phyloP scores from a whole-genome alignment of 2,888 invertebrate species.

The Ectemnius continuus region DNA sequence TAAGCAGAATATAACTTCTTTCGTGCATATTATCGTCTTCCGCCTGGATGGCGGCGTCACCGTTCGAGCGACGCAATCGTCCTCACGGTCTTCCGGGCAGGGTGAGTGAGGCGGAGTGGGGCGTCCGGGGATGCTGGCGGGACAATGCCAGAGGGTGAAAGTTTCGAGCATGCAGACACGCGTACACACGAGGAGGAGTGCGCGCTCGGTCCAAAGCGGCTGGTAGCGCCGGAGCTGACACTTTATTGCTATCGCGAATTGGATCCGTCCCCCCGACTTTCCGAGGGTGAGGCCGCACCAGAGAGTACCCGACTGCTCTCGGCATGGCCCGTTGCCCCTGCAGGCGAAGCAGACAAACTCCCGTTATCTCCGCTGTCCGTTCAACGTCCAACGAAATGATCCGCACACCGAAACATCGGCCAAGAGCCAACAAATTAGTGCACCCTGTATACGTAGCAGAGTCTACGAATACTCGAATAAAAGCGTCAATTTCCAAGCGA shows the following conservation, averaged over 20 bases:
- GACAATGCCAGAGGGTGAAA: conserved; percentile 50
- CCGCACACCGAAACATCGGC: no score
- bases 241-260: conserved; percentile 64
- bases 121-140: conserved; percentile 31
- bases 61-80: conserved; percentile 32
- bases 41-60: conserved; percentile 25
- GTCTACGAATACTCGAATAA: no score
- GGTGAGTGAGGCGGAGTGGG: conserved; percentile 2
- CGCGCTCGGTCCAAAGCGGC: conserved; percentile 39
- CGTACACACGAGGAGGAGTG: conserved; percentile 29
- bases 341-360: no score
- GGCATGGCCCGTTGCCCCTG: no score
- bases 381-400: no score
- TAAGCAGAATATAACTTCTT: conserved; percentile 17
- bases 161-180: conserved; percentile 42
- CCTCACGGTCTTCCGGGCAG: conserved; percentile 38
- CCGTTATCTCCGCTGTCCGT: no score
- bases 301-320: no score
- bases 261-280: conserved; percentile 40
- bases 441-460: no score
- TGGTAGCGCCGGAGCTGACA: conserved; percentile 50
- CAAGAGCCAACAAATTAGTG: no score
- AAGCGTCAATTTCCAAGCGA: no score
- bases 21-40: conserved; percentile 43
- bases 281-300: no score